Conservation (phyloP, 1,140 invertebrate genomes). For the Oncopeltus fasciatus region DNA sequence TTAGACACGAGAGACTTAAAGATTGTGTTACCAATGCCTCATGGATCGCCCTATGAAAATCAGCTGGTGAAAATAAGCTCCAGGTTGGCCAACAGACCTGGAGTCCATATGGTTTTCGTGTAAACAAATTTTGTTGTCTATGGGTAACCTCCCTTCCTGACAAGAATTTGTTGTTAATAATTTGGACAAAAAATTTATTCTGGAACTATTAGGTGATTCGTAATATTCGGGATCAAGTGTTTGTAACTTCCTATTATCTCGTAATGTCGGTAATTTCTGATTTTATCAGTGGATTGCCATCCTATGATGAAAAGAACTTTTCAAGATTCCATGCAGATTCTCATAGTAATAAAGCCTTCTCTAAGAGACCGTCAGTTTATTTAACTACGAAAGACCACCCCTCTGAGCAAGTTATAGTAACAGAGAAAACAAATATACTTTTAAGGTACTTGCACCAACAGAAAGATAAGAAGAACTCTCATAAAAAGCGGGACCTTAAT, state of each 20-base stretch:
- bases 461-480: conserved; percentile 44
- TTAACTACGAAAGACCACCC: conserved; percentile 78
- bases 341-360: background rate
- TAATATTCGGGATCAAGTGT: too few relatives aligned
- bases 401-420: conserved; percentile 84
- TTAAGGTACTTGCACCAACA: conserved; percentile 84
- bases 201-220: too few relatives aligned
- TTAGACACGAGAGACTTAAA: background rate
- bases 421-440: conserved; percentile 86
- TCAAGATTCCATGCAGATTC: conserved; percentile 9
- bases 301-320: conserved; percentile 16
- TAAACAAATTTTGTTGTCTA: background rate
- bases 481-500: conserved; percentile 1
- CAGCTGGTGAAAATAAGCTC: background rate
- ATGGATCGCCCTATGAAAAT: background rate
- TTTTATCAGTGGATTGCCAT: conserved; percentile 14
- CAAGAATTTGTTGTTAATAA: background rate
- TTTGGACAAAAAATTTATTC: too few relatives aligned
- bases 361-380: conserved; percentile 74
- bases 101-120: background rate
- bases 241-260: too few relatives aligned
- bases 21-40: background rate
- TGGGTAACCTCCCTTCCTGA: background rate
- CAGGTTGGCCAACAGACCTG: background rate
- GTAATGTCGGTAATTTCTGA: conserved; percentile 14